Conservation (phyloP, 1,140 invertebrate species). For the Pogonognathellus flavescens region DNA sequence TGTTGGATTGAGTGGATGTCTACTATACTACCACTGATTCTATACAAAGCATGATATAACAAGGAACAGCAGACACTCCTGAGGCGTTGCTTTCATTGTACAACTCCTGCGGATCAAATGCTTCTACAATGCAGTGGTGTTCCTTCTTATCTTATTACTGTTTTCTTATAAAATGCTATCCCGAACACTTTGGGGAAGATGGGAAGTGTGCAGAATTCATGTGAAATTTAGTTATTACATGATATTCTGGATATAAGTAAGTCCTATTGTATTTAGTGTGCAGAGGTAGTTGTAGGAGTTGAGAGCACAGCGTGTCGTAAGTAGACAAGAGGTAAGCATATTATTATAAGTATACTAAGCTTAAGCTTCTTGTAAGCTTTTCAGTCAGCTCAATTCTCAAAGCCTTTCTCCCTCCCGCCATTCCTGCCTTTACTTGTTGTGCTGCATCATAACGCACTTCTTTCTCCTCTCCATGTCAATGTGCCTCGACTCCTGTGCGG, state of each 20-base stretch:
- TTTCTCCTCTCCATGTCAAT: too few relatives aligned
- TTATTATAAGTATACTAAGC: constrained; percentile 22
- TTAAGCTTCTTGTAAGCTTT: constrained; percentile 50
- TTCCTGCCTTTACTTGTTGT: not conserved
- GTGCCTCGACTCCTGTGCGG: not conserved
- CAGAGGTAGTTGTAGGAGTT: not conserved
- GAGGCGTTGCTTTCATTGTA: too few relatives aligned
- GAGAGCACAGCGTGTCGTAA: constrained; percentile 12
- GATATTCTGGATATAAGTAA: not conserved
- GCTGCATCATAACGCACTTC: not conserved
- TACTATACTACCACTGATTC: too few relatives aligned
- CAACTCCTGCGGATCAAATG: too few relatives aligned
- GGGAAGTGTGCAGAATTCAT: not conserved
- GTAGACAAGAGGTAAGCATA: constrained; percentile 48
- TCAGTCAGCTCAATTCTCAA: constrained; percentile 29
- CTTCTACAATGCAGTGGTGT: too few relatives aligned
- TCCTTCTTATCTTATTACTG: not conserved
- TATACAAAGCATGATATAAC: too few relatives aligned
- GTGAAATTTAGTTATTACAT: not conserved
- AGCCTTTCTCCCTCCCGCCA: constrained; percentile 17
- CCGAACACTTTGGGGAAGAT: not conserved
- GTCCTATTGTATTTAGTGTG: not conserved
- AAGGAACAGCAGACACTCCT: not conserved
- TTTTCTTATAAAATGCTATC: not conserved
- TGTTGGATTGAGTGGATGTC: too few relatives aligned